Evolutionary conservation across 2,113 vertebrate genomes (phyloP), one percentile per base, ranked within the genome.

Genomic region (Vidua macroura): DNA sequence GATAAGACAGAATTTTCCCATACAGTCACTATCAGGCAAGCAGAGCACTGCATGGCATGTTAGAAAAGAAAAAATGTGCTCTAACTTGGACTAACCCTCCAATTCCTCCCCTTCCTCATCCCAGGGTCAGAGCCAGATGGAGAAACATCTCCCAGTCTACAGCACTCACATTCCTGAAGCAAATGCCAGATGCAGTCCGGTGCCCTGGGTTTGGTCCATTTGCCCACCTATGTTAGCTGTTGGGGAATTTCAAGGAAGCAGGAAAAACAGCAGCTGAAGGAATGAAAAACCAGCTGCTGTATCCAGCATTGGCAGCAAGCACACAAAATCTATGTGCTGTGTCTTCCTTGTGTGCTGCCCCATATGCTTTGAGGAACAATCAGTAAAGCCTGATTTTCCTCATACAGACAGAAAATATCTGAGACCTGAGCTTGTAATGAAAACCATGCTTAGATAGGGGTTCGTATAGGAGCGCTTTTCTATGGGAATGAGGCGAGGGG

Each of bases 1-100:
- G 92, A 88, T 96, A 89, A 77, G 69, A 23, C 16, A 69, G 55
- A 87, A 90, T 95, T 94, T 95, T 91, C 91, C 90, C 93, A 73
- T 67, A 28, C 16, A 49, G 58, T 68, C 20, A 3, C 67, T 92
- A 74, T 87, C 59, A 83, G 69, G 86, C 69, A 90, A 70, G 62
- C 16, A 7, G 49, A 92, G 63, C 27, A 51, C 60, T 80, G 33
- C 44, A 8, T 24, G 49, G 63, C 1, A 7, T 33, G 43, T 51
- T 13, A 63, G 74, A 37, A 73, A 58, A 21, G 43, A 92, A 93
- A 95, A 94, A 93, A 92, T 31, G 37, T 59, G 67, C 44, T 86
- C 56, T 77, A 6, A 55, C 44, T 77, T 64, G 68, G 66, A 58
- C 16, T 6, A 68, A 20, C 18, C 28, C 58, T 63, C 27, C 28